These are phyloP conservation scores for Apis mellifera DNA, from an alignment of 1,140 invertebrate species.

Conservation along the genomic window DNA sequence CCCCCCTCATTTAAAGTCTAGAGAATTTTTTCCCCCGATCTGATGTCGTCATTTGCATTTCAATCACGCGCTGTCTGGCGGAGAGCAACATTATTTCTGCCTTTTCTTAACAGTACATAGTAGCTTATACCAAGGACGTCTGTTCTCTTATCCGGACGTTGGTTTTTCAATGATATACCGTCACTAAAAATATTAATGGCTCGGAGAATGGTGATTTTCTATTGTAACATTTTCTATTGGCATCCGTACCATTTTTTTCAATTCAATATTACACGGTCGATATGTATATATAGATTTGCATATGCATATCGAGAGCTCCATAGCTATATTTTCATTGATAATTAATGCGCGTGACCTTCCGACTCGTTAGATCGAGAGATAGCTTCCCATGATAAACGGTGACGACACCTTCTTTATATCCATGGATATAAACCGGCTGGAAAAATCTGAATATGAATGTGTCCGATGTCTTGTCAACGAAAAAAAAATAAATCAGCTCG, in stretches of 20 bases:
- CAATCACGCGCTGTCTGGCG: neutral
- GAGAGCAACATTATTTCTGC: neutral
- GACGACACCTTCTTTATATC: constrained; percentile 28
- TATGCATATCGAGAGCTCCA: constrained; percentile 1
- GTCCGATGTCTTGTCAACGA: neutral
- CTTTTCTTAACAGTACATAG: constrained; percentile 34
- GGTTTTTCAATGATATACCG: constrained; percentile 20
- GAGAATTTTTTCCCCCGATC: neutral
- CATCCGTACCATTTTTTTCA: neutral
- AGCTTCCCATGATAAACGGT: neutral
- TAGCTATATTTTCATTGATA: neutral
- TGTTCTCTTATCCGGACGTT: constrained; percentile 16
- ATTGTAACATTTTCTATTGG: neutral
- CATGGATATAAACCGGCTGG: neutral
- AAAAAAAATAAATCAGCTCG: neutral
- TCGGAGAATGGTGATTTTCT: constrained; percentile 14
- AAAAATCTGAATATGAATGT: neutral
- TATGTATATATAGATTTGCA: neutral
- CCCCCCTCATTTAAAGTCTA: neutral
- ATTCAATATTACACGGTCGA: neutral
- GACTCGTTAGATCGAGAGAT: constrained; percentile 24
- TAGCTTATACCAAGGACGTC: constrained; percentile 22
- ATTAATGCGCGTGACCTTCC: constrained; percentile 51
- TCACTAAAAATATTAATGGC: constrained; percentile 36
- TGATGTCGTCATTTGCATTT: constrained; percentile 15